Percentiles rank a stretch among this genome's conserved stretches.
phyloP scores from a whole-genome alignment of 2,113 vertebrate species.

The Gambusia affinis region DNA sequence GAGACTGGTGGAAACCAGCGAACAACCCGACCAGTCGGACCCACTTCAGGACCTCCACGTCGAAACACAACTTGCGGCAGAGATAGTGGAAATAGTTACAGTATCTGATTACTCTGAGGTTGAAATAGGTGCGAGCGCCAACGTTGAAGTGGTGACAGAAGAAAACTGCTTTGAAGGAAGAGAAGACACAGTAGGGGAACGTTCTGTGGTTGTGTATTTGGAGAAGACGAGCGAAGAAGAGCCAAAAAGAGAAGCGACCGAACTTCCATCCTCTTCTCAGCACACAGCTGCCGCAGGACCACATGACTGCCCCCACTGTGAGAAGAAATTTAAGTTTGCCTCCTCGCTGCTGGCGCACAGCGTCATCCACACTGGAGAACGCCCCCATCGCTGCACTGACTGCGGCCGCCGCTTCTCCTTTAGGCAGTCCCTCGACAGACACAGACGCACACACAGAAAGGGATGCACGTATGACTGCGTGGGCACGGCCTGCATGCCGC shows the following conservation, averaged over 20 bases:
- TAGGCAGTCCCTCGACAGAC: constrained; percentile 72
- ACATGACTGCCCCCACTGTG: constrained; percentile 77
- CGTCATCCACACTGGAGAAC: constrained; percentile 75
- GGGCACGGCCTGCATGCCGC: constrained; percentile 37
- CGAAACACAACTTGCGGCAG: constrained; percentile 8
- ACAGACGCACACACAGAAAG: constrained; percentile 58
- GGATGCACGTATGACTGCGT: constrained; percentile 41
- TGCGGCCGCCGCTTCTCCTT: constrained; percentile 75
- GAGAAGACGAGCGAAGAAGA: not conserved
- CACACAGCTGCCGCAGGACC: constrained; percentile 12
- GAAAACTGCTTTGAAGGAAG: constrained; percentile 29
- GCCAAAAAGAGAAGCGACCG: not conserved
- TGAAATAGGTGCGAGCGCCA: constrained; percentile 36
- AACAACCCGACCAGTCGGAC: constrained; percentile 3
- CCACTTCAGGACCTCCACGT: not conserved
- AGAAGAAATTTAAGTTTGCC: constrained; percentile 83
- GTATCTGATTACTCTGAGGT: constrained; percentile 68
- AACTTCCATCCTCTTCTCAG: not conserved
- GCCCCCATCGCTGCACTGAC: constrained; percentile 71
- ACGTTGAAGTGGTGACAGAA: constrained; percentile 25
- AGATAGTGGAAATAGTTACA: constrained; percentile 47
- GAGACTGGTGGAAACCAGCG: constrained; percentile 3
- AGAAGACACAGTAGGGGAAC: constrained; percentile 2
- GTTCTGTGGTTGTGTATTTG: not conserved
- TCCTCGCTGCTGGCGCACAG: constrained; percentile 84